Conservation (phyloP, 2,888 invertebrate species). For the Serripes groenlandicus region DNA sequence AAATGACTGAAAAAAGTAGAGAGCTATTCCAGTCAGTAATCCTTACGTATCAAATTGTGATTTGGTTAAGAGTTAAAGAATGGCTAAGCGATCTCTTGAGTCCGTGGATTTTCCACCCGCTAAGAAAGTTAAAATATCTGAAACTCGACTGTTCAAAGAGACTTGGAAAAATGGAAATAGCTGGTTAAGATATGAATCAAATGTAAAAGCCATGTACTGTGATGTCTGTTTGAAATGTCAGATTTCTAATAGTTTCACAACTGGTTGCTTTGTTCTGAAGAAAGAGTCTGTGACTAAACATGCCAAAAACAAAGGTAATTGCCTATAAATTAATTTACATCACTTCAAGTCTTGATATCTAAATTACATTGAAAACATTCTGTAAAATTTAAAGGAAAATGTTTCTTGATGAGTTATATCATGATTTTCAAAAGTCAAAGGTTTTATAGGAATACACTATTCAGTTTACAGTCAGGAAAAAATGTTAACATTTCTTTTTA, state of each 20-base stretch:
- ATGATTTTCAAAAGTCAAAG: too few species aligned
- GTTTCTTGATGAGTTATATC: too few species aligned
- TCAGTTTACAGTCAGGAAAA: too few species aligned
- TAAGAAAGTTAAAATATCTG: not conserved
- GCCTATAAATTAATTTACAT: not conserved
- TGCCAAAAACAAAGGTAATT: constrained; percentile 19
- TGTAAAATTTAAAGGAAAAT: not conserved
- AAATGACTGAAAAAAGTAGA: too few species aligned
- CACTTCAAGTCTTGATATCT: not conserved
- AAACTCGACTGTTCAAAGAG: not conserved
- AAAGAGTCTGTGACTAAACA: constrained; percentile 33
- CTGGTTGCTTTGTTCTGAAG: constrained; percentile 27
- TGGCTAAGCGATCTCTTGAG: not conserved
- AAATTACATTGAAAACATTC: not conserved
- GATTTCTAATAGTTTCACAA: constrained; percentile 10
- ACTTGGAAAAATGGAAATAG: not conserved
- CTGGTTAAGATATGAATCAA: constrained; percentile 7
- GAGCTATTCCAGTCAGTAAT: too few species aligned
- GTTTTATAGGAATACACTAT: too few species aligned
- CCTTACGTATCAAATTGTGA: too few species aligned
- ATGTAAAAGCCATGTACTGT: constrained; percentile 14
- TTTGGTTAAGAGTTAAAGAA: not conserved
- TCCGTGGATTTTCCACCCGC: not conserved
- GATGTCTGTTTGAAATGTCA: constrained; percentile 8
- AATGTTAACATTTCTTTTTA: not conserved